Percentiles rank a stretch among this genome's conserved stretches.
phyloP scores from a whole-genome alignment of 2,113 vertebrate species.

The Pangasianodon gigas region DNA sequence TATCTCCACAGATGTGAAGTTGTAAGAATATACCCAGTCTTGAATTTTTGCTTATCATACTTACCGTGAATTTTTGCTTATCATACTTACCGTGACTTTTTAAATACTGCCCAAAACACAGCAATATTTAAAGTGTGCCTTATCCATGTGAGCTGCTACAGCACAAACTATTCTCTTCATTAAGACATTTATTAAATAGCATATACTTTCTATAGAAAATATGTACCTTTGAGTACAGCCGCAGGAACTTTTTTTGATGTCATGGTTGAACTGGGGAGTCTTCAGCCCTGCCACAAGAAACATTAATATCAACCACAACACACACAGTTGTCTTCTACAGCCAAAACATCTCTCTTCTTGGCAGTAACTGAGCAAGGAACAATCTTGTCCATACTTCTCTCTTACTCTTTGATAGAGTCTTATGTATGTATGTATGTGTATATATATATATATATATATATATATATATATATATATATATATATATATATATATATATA shows the following conservation, averaged over 20 bases:
- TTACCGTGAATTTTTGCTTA: too few relatives aligned
- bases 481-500: too few relatives aligned
- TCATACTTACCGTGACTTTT: too few relatives aligned
- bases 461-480: too few relatives aligned
- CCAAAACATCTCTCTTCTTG: background rate
- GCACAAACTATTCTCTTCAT: background rate
- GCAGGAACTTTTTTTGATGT: constrained; percentile 9
- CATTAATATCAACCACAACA: background rate
- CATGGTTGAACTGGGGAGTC: constrained; percentile 29
- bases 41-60: too few relatives aligned
- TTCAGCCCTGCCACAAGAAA: background rate
- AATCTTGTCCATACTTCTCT: too few relatives aligned
- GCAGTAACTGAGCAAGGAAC: too few relatives aligned
- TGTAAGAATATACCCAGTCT: too few relatives aligned
- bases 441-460: too few relatives aligned
- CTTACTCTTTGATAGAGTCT: background rate
- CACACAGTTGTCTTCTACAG: background rate
- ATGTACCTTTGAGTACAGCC: constrained; percentile 54
- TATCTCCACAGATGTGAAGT: too few relatives aligned
- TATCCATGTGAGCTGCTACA: background rate
- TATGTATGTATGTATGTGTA: too few relatives aligned
- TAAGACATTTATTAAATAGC: background rate
- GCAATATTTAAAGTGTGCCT: background rate
- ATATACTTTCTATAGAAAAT: background rate
- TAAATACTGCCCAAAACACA: background rate